Percentiles rank a stretch among this genome's conserved stretches.
phyloP scores from a whole-genome alignment of 1,140 invertebrate species.

The Lanistes nyassanus region DNA sequence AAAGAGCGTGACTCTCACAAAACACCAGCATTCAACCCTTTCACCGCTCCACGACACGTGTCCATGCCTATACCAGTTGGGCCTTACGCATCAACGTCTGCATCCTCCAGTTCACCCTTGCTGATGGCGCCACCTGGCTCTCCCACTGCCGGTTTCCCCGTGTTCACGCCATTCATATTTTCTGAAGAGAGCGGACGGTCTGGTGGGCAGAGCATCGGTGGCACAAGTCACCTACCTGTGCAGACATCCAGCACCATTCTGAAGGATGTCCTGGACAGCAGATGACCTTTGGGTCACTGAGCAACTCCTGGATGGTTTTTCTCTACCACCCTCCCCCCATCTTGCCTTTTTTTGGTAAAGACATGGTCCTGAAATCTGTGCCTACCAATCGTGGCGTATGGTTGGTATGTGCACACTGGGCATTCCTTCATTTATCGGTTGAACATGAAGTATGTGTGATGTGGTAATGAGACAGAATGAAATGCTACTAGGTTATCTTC shows the following conservation, averaged over 20 bases:
- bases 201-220: constrained; percentile 1
- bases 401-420: not conserved
- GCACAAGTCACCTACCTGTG: constrained; percentile 33
- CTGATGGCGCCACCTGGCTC: constrained; percentile 34
- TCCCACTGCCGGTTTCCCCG: constrained; percentile 34
- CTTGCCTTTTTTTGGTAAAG: not conserved
- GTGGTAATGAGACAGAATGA: not conserved
- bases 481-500: too few relatives aligned
- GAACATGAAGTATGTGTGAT: not conserved
- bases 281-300: constrained; percentile 5
- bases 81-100: not conserved
- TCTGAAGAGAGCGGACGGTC: not conserved
- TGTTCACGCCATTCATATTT: constrained; percentile 25
- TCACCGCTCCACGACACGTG: constrained; percentile 60
- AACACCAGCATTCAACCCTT: constrained; percentile 58
- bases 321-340: not conserved
- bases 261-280: constrained; percentile 51
- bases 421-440: not conserved
- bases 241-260: constrained; percentile 52
- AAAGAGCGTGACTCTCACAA: constrained; percentile 38
- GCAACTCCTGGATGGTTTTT: not conserved
- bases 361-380: not conserved
- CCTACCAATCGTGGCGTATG: not conserved
- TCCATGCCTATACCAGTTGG: constrained; percentile 41
- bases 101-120: constrained; percentile 26